These are phyloP conservation scores for Belonocnema kinseyi DNA, from an alignment of 1,140 invertebrate species.

Conservation along the genomic window DNA sequence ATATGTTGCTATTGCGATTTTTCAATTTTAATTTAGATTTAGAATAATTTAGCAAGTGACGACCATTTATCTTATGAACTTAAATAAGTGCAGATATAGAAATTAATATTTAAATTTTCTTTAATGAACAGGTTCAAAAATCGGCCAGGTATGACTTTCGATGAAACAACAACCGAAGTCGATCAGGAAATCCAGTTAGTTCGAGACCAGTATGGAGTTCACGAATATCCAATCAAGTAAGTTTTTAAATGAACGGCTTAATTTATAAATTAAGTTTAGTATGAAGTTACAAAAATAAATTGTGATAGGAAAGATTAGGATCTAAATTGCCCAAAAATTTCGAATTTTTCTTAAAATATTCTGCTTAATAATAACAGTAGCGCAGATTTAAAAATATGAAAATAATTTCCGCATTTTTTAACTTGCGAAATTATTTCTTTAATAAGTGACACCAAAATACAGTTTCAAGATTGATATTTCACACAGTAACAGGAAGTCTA, in stretches of 20 bases:
- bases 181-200: constrained; percentile 96
- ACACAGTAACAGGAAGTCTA: too few species aligned
- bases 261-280: background rate
- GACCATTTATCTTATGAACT: constrained; percentile 27
- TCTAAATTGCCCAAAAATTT: too few species aligned
- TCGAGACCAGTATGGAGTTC: constrained; percentile 84
- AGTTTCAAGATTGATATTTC: too few species aligned
- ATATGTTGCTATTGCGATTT: too few species aligned
- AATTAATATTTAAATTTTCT: background rate
- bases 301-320: too few species aligned
- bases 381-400: too few species aligned
- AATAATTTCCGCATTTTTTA: too few species aligned
- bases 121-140: constrained; percentile 88
- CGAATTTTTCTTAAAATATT: too few species aligned
- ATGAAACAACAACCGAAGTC: constrained; percentile 82
- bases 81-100: background rate
- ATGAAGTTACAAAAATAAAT: too few species aligned
- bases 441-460: too few species aligned
- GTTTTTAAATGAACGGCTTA: constrained; percentile 47
- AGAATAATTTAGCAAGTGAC: background rate
- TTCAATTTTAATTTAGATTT: background rate
- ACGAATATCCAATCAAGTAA: constrained; percentile 95
- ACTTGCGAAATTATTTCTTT: too few species aligned
- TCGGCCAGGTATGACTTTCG: constrained; percentile 94
- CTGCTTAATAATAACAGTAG: too few species aligned